Evolutionary conservation across 2,797 vertebrate species (phyloP).

Genomic region (Anguilla anguilla): DNA sequence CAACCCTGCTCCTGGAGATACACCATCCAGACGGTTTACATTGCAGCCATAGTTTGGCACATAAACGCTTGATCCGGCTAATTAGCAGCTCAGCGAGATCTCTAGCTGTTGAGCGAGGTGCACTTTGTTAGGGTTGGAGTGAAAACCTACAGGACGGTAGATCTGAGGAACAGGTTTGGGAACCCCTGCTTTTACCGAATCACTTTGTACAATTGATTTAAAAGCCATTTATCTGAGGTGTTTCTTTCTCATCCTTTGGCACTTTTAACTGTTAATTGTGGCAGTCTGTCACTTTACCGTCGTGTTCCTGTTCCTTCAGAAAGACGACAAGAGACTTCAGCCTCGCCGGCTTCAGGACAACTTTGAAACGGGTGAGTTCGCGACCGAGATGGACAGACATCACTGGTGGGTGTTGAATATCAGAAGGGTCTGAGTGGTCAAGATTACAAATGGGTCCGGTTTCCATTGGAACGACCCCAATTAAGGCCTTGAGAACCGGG

Average conservation of each 20-base stretch:
- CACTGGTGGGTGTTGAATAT: background rate
- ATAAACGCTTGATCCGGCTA: too few species aligned
- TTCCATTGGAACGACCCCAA: too few species aligned
- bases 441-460: too few species aligned
- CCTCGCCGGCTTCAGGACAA: conserved; percentile 89
- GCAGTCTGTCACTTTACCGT: background rate
- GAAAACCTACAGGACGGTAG: too few species aligned
- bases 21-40: too few species aligned
- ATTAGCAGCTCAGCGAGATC: too few species aligned
- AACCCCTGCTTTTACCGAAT: background rate
- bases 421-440: too few species aligned
- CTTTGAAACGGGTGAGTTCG: conserved; percentile 84
- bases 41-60: background rate
- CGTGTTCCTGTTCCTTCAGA: conserved; percentile 68
- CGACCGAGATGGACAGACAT: background rate
- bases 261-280: background rate
- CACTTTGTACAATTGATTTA: background rate
- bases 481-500: too few species aligned
- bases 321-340: conserved; percentile 86
- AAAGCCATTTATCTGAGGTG: background rate
- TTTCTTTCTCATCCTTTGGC: background rate
- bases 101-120: too few species aligned
- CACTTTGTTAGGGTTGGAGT: too few species aligned
- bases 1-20: too few species aligned
- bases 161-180: too few species aligned